Percentiles rank a stretch among this genome's conserved stretches.
These are phyloP conservation scores for Eclectus roratus DNA, from an alignment of 2,113 vertebrate genomes.

Conservation along the genomic window DNA sequence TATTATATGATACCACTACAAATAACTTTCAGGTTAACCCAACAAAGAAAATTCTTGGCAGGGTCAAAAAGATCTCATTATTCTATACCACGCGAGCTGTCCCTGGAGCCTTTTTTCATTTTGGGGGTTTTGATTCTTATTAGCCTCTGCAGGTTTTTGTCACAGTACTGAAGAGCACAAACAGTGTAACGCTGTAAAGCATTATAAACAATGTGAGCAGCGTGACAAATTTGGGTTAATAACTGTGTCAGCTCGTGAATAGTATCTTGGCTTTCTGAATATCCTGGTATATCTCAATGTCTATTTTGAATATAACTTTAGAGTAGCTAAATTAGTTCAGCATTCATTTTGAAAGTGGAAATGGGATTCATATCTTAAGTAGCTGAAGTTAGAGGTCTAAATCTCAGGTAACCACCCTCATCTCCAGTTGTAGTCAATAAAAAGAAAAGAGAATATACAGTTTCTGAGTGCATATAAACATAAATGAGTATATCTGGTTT, in stretches of 20 bases:
- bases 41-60: neutral
- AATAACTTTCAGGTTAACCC: neutral
- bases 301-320: neutral
- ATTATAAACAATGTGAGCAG: neutral
- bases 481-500: neutral
- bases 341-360: neutral
- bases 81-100: neutral
- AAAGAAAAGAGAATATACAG: neutral
- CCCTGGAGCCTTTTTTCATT: neutral
- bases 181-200: neutral
- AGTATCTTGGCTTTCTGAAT: neutral
- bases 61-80: neutral
- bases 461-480: neutral
- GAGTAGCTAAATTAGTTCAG: neutral
- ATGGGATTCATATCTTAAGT: neutral
- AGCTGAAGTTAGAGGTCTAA: neutral
- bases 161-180: neutral
- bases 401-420: neutral
- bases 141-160: neutral
- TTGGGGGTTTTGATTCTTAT: rapidly evolving
- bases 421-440: neutral
- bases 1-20: neutral
- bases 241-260: neutral
- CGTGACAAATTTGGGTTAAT: neutral
- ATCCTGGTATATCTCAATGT: neutral